These are phyloP conservation scores for Melitaea cinxia DNA, from an alignment of 1,140 invertebrate species.

Conservation along the genomic window DNA sequence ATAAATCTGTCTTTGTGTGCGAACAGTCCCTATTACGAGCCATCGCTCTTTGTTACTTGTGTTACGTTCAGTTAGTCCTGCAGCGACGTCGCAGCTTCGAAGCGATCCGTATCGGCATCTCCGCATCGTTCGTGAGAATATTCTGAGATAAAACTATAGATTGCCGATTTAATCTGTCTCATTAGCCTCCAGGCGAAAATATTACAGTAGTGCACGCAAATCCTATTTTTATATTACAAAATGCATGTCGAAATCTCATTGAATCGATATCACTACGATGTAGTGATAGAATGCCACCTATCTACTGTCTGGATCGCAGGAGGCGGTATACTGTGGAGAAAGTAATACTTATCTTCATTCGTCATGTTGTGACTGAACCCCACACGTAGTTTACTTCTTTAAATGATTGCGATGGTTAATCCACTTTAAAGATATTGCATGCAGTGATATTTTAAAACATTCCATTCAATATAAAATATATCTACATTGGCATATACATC, in stretches of 20 bases:
- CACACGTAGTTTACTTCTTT: conserved; percentile 60
- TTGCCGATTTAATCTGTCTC: conserved; percentile 63
- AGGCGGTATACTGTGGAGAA: conserved; percentile 59
- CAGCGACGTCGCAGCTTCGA: conserved; percentile 29
- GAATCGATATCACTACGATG: conserved; percentile 35
- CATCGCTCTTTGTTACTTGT: conserved; percentile 48
- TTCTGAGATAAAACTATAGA: conserved; percentile 45
- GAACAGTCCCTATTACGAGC: conserved; percentile 34
- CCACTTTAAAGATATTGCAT: not conserved
- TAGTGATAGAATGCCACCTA: conserved; percentile 48
- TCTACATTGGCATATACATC: too few relatives aligned
- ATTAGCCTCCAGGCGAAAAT: conserved; percentile 48
- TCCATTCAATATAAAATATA: too few relatives aligned
- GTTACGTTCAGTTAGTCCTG: conserved; percentile 46
- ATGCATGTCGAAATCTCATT: conserved; percentile 13
- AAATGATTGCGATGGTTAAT: conserved; percentile 25
- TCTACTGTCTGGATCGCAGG: conserved; percentile 54
- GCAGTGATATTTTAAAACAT: not conserved
- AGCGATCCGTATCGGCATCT: conserved; percentile 50
- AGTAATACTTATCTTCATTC: conserved; percentile 60
- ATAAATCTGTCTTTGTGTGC: conserved; percentile 42
- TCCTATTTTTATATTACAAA: too few relatives aligned
- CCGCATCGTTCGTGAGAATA: conserved; percentile 59
- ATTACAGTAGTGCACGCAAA: conserved; percentile 17
- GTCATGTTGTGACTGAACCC: conserved; percentile 54